A percentile compares a stretch with the other conserved stretches of the same genome.
Evolutionary conservation across 2,797 vertebrate species (phyloP).

Genomic region (Sphenodon punctatus): DNA sequence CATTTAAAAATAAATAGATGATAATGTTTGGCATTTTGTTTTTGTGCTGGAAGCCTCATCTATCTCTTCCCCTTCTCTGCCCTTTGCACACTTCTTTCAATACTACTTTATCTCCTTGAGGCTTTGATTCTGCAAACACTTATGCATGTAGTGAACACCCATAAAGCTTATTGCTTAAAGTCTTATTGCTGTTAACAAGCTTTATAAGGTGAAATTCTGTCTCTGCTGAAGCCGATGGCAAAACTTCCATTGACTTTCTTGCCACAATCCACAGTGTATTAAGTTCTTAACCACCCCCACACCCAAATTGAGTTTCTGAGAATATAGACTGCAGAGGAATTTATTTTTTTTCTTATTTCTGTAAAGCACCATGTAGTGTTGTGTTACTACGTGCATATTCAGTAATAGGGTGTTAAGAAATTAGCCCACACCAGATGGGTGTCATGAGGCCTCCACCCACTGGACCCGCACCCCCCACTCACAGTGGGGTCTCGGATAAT

Average conservation of each 20-base stretch:
- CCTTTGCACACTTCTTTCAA: neutral
- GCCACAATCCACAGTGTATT: neutral
- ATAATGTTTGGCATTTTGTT: neutral
- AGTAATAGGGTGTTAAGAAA: too few relatives aligned
- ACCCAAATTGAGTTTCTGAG: too few relatives aligned
- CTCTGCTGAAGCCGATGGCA: neutral
- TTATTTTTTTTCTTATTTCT: neutral
- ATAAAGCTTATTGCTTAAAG: neutral
- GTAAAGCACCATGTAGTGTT: neutral
- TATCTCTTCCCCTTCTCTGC: neutral
- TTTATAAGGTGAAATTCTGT: neutral
- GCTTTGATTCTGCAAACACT: neutral
- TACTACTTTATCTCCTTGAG: neutral
- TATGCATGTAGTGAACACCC: neutral
- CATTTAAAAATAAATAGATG: neutral
- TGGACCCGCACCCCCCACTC: too few relatives aligned
- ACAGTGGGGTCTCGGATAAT: too few relatives aligned
- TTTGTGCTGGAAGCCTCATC: neutral
- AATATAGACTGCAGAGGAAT: too few relatives aligned
- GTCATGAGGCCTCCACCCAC: too few relatives aligned
- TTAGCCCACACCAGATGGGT: too few relatives aligned
- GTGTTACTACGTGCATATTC: neutral
- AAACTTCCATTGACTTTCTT: neutral
- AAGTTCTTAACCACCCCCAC: too few relatives aligned
- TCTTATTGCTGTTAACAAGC: neutral